phyloP scores from a whole-genome alignment of 2,888 invertebrate species.

The Globia sparganii region DNA sequence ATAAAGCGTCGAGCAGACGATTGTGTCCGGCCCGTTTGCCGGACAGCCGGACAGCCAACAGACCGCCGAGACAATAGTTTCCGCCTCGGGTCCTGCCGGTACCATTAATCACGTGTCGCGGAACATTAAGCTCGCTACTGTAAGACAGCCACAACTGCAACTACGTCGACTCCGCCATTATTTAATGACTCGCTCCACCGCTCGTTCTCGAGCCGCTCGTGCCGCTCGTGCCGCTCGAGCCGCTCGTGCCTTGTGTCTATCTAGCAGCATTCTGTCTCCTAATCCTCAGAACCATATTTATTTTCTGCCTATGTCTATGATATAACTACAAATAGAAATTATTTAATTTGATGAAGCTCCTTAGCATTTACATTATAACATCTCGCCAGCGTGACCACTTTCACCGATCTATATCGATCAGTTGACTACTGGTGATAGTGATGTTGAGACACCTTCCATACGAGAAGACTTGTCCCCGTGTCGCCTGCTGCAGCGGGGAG shows the following conservation, averaged over 20 bases:
- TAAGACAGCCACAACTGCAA: background rate
- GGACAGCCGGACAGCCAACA: slow-evolving; percentile 5
- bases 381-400: background rate
- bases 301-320: background rate
- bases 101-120: slow-evolving; percentile 27
- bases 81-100: background rate
- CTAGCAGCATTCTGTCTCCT: background rate
- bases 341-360: background rate
- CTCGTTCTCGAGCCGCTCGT: background rate
- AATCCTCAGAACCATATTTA: background rate
- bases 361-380: background rate
- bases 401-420: background rate
- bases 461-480: background rate
- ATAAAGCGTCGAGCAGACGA: slow-evolving; percentile 6
- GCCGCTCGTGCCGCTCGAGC: too few species aligned
- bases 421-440: background rate
- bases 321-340: background rate
- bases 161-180: background rate
- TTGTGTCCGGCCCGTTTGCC: slow-evolving; percentile 1
- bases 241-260: background rate
- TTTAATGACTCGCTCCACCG: background rate
- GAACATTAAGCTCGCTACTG: slow-evolving; percentile 16
- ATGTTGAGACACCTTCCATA: background rate
- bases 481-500: background rate
- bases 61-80: slow-evolving; percentile 14